Percentiles rank a stretch among this genome's conserved stretches.
phyloP scores from a whole-genome alignment of 1,140 invertebrate species.

The Diuraphis noxia region DNA sequence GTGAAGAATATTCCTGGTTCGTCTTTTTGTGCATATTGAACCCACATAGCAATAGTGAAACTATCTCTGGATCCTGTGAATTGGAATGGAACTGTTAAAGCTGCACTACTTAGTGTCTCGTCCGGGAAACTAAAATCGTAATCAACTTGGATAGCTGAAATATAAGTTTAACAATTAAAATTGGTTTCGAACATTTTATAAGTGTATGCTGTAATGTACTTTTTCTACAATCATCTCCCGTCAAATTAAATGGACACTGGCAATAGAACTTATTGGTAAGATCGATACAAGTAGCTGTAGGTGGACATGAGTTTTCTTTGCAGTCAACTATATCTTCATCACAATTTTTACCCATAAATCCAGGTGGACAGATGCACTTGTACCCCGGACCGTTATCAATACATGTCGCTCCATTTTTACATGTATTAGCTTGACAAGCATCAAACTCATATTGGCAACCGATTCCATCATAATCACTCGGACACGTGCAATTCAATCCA shows the following conservation, averaged over 20 bases:
- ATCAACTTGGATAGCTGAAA: constrained; percentile 87
- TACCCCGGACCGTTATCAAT: constrained; percentile 82
- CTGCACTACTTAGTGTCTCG: constrained; percentile 81
- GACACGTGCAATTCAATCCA: constrained; percentile 90
- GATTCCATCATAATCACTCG: constrained; percentile 80
- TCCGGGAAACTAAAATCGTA: constrained; percentile 95
- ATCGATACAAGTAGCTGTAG: constrained; percentile 91
- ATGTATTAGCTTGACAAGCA: constrained; percentile 83
- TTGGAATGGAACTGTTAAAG: constrained; percentile 83
- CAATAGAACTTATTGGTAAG: constrained; percentile 91
- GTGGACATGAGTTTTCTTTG: constrained; percentile 90
- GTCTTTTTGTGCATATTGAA: constrained; percentile 88
- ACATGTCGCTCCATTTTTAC: constrained; percentile 91
- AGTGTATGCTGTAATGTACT: constrained; percentile 64
- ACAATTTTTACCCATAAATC: constrained; percentile 83
- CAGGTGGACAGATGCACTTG: constrained; percentile 81
- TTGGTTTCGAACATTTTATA: constrained; percentile 17
- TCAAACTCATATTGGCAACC: constrained; percentile 94
- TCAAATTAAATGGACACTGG: constrained; percentile 93
- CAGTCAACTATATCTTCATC: constrained; percentile 92
- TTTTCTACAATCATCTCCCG: constrained; percentile 94
- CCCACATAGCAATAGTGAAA: constrained; percentile 92
- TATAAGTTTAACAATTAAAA: constrained; percentile 53
- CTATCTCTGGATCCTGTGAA: constrained; percentile 74
- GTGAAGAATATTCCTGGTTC: constrained; percentile 92